These are phyloP conservation scores for Anoplophora glabripennis DNA, from an alignment of 1,140 invertebrate species.

Conservation along the genomic window DNA sequence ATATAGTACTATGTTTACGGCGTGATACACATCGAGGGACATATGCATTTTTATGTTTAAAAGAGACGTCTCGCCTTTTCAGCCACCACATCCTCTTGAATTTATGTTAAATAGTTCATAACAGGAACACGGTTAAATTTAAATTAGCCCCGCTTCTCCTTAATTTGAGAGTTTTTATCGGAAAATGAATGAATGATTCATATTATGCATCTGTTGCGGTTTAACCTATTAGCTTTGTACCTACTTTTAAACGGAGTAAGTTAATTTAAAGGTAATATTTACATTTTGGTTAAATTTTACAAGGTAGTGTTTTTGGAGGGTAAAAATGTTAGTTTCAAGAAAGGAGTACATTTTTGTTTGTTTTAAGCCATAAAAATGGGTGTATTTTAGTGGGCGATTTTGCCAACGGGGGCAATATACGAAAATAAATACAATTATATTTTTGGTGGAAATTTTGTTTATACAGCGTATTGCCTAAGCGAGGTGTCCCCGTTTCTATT, in stretches of 20 bases:
- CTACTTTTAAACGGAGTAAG: too few species aligned
- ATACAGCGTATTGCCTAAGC: background rate
- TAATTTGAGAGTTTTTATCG: too few species aligned
- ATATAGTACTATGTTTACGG: conserved; percentile 10
- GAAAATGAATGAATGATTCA: too few species aligned
- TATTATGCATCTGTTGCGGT: too few species aligned
- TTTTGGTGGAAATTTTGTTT: background rate
- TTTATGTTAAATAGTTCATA: background rate
- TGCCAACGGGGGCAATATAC: background rate
- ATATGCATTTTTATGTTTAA: background rate
- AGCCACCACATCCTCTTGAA: background rate
- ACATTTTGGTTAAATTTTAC: too few species aligned
- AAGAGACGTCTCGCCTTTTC: background rate
- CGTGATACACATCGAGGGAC: conserved; percentile 6
- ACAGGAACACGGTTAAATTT: background rate
- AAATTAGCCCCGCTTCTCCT: too few species aligned
- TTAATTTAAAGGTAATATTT: too few species aligned
- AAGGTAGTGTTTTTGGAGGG: too few species aligned
- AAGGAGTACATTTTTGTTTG: too few species aligned
- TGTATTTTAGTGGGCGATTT: background rate
- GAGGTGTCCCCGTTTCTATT: background rate
- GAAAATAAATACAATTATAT: background rate
- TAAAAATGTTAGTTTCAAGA: too few species aligned
- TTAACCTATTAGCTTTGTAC: too few species aligned
- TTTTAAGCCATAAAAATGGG: too few species aligned